phyloP scores from a whole-genome alignment of 1,140 invertebrate genomes.

The Aphis craccivora region DNA sequence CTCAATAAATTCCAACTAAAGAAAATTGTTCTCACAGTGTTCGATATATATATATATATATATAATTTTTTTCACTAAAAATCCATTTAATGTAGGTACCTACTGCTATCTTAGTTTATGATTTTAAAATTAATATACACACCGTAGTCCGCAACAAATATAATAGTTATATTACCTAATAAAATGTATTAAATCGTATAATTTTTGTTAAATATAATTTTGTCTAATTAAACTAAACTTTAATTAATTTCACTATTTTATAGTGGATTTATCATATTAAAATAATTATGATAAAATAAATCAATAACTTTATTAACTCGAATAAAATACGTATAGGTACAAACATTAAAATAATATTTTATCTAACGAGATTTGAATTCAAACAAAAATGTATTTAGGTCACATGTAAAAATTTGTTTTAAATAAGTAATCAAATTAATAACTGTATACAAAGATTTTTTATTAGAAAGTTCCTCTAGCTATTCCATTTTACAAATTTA shows the following conservation, averaged over 20 bases:
- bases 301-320: not conserved
- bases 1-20: not conserved
- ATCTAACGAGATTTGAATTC: not conserved
- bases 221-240: not conserved
- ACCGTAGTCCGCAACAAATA: not conserved
- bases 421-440: not conserved
- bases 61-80: not conserved
- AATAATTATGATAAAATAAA: slow-evolving; percentile 1
- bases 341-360: not conserved
- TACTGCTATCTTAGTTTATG: not conserved
- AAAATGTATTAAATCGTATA: not conserved
- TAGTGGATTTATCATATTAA: not conserved
- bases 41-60: not conserved
- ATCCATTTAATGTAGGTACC: not conserved
- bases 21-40: not conserved
- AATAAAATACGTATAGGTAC: not conserved
- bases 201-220: not conserved
- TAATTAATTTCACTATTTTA: not conserved
- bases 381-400: not conserved
- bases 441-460: not conserved
- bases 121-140: not conserved
- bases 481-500: not conserved
- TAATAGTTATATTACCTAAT: not conserved
- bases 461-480: not conserved
- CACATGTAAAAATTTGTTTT: not conserved